These are phyloP conservation scores for Clinocottus analis DNA, from an alignment of 2,113 vertebrate genomes.

Conservation along the genomic window DNA sequence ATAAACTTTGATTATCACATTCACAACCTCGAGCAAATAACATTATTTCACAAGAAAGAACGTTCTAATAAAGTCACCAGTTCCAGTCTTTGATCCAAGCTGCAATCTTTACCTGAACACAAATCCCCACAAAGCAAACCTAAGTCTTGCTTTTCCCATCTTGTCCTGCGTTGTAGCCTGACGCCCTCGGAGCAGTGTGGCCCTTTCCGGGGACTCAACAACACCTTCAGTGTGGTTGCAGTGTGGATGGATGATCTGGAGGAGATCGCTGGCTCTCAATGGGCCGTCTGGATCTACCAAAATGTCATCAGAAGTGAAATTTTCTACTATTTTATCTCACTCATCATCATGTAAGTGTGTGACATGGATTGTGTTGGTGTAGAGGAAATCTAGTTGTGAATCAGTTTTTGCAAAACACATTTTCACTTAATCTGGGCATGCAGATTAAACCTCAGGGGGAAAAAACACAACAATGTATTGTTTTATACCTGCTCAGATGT, in stretches of 20 bases:
- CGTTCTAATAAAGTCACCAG: neutral
- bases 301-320: slow-evolving; percentile 88
- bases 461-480: neutral
- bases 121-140: neutral
- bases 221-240: slow-evolving; percentile 82
- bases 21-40: neutral
- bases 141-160: neutral
- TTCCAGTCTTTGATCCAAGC: neutral
- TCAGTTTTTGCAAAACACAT: neutral
- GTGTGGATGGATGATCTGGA: slow-evolving; percentile 84
- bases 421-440: neutral
- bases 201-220: slow-evolving; percentile 88
- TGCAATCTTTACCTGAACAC: neutral
- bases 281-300: slow-evolving; percentile 90
- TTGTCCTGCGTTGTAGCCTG: slow-evolving; percentile 75
- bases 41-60: neutral
- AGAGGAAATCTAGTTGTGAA: neutral
- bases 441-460: neutral
- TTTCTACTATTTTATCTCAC: slow-evolving; percentile 90
- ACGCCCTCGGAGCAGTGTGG: slow-evolving; percentile 90
- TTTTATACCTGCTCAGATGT: neutral
- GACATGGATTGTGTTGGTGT: neutral
- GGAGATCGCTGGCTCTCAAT: slow-evolving; percentile 60
- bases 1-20: neutral
- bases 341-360: slow-evolving; percentile 88